These are phyloP conservation scores for Nomia melanderi DNA, from an alignment of 1,140 invertebrate genomes.

Conservation along the genomic window DNA sequence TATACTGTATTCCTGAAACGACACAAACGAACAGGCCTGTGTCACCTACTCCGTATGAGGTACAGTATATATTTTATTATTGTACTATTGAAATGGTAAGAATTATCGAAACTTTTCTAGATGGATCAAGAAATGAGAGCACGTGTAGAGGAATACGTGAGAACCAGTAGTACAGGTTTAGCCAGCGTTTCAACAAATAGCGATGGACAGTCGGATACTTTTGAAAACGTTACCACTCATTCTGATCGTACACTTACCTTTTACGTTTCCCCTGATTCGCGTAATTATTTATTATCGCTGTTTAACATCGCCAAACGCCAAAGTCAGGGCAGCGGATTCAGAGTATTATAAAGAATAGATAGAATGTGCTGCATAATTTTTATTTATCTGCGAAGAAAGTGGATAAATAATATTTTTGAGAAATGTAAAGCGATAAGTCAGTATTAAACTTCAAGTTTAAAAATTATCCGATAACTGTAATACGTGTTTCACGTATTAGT, in stretches of 20 bases:
- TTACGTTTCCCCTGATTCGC: slow-evolving; percentile 78
- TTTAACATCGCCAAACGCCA: slow-evolving; percentile 81
- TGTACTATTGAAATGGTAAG: neutral
- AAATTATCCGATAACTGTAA: neutral
- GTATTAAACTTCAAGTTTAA: slow-evolving; percentile 13
- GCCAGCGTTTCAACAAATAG: slow-evolving; percentile 73
- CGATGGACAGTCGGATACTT: slow-evolving; percentile 73
- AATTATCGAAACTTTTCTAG: slow-evolving; percentile 56
- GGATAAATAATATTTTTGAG: slow-evolving; percentile 4
- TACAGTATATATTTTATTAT: slow-evolving; percentile 56
- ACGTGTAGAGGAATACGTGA: slow-evolving; percentile 82
- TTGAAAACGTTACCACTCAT: slow-evolving; percentile 60
- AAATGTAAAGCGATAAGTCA: slow-evolving; percentile 18
- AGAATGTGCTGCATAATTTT: neutral
- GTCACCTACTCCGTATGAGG: slow-evolving; percentile 73
- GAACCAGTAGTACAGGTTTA: slow-evolving; percentile 80
- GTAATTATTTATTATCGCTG: slow-evolving; percentile 80
- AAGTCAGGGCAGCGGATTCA: slow-evolving; percentile 74
- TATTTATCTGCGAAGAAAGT: neutral
- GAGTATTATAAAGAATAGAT: slow-evolving; percentile 70
- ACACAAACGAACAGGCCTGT: slow-evolving; percentile 61
- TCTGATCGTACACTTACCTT: slow-evolving; percentile 75
- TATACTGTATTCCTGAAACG: slow-evolving; percentile 56
- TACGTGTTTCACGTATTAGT: neutral
- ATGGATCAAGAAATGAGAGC: slow-evolving; percentile 82